These are phyloP conservation scores for Suncus etruscus DNA, from an alignment of 2,113 vertebrate genomes.

Conservation along the genomic window DNA sequence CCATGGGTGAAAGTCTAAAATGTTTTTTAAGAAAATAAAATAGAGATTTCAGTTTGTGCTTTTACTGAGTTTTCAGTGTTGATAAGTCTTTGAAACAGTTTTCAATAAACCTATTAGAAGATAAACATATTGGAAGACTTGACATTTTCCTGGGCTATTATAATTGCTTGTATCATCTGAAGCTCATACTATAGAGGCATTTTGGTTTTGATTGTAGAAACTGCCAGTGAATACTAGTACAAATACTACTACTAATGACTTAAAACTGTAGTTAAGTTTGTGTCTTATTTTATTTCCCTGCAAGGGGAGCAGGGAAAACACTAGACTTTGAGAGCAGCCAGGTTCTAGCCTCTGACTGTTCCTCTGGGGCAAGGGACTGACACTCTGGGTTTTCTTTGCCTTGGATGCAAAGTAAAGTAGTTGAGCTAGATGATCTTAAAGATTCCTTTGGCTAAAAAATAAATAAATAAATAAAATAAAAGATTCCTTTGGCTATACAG, in stretches of 20 bases:
- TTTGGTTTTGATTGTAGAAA: conserved; percentile 52
- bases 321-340: neutral
- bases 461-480: neutral
- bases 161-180: conserved; percentile 55
- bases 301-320: neutral
- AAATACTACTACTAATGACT: neutral
- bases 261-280: conserved; percentile 58
- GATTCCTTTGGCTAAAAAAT: neutral
- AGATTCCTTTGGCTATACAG: conserved; percentile 16
- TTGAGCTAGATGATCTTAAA: conserved; percentile 5
- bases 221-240: conserved; percentile 11
- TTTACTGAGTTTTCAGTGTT: conserved; percentile 54
- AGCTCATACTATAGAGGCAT: conserved; percentile 5
- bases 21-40: conserved; percentile 55
- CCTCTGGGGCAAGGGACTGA: neutral
- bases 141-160: conserved; percentile 51
- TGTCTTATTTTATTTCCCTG: conserved; percentile 10
- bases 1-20: conserved; percentile 67
- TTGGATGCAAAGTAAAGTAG: conserved; percentile 41
- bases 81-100: conserved; percentile 59
- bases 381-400: neutral
- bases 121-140: conserved; percentile 24
- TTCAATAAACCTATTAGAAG: conserved; percentile 28
- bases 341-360: neutral
- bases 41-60: conserved; percentile 53